Base-by-base conservation (phyloP, 2,797 vertebrate genomes). In the Thaleichthys pacificus region DNA sequence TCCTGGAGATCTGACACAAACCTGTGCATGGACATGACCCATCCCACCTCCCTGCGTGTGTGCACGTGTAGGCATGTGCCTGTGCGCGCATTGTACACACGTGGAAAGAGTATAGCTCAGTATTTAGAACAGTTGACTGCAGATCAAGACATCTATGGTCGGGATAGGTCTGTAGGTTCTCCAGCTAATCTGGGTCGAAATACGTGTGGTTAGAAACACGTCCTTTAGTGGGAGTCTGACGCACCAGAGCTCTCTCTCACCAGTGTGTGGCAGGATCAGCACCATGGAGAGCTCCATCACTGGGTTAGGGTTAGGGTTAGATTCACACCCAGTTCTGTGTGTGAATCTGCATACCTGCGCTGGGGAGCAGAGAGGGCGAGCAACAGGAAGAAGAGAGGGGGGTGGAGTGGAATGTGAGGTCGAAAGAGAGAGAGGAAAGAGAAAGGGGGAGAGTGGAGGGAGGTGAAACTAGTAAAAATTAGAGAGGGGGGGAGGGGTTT, bases 241-340 rank as follows among this genome's bases (percentile, higher is more conserved):
- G 56, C 56, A 21, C 2, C 21, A 5, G 19, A 21, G 21, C 56
- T 57, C 19, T 57, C 5, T 57, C 54, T 56, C 15, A 56, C 54
- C n/a, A 21, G 15, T 57, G 56, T 5, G 56, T 57, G 56, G 21
- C 5, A 21, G 56, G 51, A 32, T 64, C 62, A 64, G 32, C 62
- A 64, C 32, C 62, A 64, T 64, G 62, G 30, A 64, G 26, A 64
- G 32, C 62, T 35, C 26, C 19, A 30, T n/a, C 30, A 35, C 61
- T 58, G n/a, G n/a, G n/a, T n/a, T n/a, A n/a, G n/a, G n/a, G n/a
- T n/a, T n/a, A n/a, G n/a, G n/a, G n/a, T n/a, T n/a, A n/a, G n/a
- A n/a, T n/a, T n/a, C 38, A 42, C 38, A 42, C 8, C 38, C 38
- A 42, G 8, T 42, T 28, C 60, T 24, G 60, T 28, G 9, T 61